A percentile compares a stretch with the other conserved stretches of the same genome.
These are phyloP conservation scores for Brachynemurus nebulosus DNA, from an alignment of 2,888 invertebrate species.

Conservation along the genomic window DNA sequence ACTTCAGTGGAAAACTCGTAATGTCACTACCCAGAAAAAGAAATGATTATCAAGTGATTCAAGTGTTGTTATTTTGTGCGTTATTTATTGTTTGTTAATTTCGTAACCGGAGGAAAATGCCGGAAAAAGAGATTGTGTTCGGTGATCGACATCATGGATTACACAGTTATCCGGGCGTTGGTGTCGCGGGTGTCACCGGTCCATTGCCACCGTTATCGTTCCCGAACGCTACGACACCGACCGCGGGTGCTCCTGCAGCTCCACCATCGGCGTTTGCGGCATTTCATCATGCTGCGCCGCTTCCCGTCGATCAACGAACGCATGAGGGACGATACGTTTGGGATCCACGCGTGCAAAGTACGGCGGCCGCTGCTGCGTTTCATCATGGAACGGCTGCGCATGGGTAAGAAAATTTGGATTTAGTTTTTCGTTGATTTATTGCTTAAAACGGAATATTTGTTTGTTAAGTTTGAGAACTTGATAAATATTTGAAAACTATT, in stretches of 20 bases:
- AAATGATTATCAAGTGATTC: neutral
- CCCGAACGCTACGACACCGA: constrained; percentile 25
- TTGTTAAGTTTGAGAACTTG: no score
- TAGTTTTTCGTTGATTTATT: no score
- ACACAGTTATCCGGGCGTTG: constrained; percentile 26
- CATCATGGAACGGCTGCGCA: constrained; percentile 8
- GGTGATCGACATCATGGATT: constrained; percentile 26
- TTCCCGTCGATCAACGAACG: constrained; percentile 43
- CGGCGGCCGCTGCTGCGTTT: constrained; percentile 14
- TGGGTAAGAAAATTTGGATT: no score
- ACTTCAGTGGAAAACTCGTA: neutral
- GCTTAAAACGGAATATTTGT: no score
- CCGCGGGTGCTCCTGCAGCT: constrained; percentile 20
- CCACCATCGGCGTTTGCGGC: constrained; percentile 32
- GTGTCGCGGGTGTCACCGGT: constrained; percentile 16
- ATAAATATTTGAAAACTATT: no score
- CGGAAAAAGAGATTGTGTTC: constrained; percentile 29
- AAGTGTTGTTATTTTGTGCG: neutral
- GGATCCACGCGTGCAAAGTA: constrained; percentile 31
- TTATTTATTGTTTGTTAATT: neutral
- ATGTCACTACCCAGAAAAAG: neutral
- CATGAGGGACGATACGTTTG: constrained; percentile 32
- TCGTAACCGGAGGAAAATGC: no score
- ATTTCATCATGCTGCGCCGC: constrained; percentile 43
- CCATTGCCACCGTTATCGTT: constrained; percentile 28